A percentile compares a stretch with the other conserved stretches of the same genome.
Evolutionary conservation across 2,797 vertebrate genomes (phyloP).

Genomic region (Syngnathus acus): DNA sequence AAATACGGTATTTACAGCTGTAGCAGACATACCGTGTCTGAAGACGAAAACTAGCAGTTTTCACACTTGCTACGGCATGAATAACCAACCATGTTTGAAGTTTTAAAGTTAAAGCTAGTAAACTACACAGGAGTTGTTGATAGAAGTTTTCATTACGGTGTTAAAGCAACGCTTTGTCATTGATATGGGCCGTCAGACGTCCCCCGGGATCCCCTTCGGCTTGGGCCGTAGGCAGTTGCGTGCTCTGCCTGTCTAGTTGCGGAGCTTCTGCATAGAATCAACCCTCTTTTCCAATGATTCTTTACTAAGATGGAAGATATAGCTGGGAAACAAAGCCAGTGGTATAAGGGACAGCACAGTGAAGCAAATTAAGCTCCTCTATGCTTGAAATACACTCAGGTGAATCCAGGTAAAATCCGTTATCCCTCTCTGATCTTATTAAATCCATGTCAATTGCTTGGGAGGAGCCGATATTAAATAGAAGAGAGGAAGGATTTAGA

Average conservation of each 20-base stretch:
- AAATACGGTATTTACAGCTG: no score
- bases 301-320: constrained; percentile 7
- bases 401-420: constrained; percentile 37
- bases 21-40: not conserved
- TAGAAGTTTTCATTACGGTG: not conserved
- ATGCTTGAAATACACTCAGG: constrained; percentile 22
- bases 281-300: constrained; percentile 12
- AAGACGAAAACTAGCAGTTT: no score
- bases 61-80: no score
- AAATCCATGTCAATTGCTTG: constrained; percentile 25
- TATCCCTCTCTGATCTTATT: constrained; percentile 30
- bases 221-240: not conserved
- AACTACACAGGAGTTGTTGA: not conserved
- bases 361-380: constrained; percentile 21
- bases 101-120: no score
- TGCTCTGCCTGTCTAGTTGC: not conserved
- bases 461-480: constrained; percentile 15
- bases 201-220: not conserved
- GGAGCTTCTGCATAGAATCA: constrained; percentile 3
- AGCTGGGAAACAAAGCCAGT: constrained; percentile 14
- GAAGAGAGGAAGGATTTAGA: constrained; percentile 9
- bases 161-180: not conserved
- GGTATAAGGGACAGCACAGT: constrained; percentile 11
- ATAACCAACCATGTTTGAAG: no score
- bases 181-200: not conserved